Evolutionary conservation across 2,888 invertebrate species (phyloP).

Genomic region (Agrotis exclamationis): DNA sequence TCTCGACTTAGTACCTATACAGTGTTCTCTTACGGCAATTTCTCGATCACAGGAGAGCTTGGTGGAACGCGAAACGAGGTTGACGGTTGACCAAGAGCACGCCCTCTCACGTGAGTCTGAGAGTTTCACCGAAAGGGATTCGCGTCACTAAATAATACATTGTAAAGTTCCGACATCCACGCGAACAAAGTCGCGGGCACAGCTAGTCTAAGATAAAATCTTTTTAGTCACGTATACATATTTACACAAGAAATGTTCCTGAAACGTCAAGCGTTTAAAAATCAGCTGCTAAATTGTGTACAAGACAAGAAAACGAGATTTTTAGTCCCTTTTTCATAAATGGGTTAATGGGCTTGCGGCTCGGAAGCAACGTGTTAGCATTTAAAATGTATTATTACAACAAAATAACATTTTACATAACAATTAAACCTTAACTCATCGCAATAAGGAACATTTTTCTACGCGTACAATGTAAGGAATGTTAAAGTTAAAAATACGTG

Average conservation of each 20-base stretch:
- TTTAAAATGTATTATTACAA: slow-evolving; percentile 77
- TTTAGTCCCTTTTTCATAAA: slow-evolving; percentile 80
- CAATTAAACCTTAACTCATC: slow-evolving; percentile 54
- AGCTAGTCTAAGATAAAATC: slow-evolving; percentile 17
- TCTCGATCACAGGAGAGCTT: no score
- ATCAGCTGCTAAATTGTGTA: slow-evolving; percentile 53
- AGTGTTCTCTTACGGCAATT: no score
- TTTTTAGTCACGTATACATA: not conserved
- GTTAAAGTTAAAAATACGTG: slow-evolving; percentile 85
- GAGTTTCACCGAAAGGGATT: no score
- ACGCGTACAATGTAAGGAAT: slow-evolving; percentile 68
- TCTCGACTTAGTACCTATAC: no score
- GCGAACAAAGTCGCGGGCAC: no score
- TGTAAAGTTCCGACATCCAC: no score
- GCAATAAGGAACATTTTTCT: slow-evolving; percentile 62
- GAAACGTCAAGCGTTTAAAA: slow-evolving; percentile 45
- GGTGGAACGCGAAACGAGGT: no score
- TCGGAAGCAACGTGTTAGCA: slow-evolving; percentile 77
- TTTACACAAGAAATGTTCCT: slow-evolving; percentile 13
- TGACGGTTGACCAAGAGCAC: no score
- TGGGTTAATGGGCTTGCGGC: slow-evolving; percentile 86
- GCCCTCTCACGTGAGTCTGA: no score
- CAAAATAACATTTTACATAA: slow-evolving; percentile 57
- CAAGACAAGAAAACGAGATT: slow-evolving; percentile 73
- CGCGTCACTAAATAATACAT: no score